These are phyloP conservation scores for Lycaon pictus DNA, from an alignment of 2,113 vertebrate species.

Conservation along the genomic window DNA sequence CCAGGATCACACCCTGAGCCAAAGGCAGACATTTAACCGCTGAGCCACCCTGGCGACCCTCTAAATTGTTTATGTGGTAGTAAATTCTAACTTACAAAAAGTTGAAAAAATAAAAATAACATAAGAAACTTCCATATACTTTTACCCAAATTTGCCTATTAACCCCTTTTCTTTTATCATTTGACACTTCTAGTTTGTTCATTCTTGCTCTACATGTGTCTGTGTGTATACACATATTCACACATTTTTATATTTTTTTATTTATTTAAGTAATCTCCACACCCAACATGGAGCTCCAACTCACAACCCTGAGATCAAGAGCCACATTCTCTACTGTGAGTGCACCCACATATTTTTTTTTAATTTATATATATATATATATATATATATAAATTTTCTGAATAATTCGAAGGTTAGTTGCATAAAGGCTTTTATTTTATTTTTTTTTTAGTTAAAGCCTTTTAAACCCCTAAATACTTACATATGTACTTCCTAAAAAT, in stretches of 20 bases:
- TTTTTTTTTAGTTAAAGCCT: neutral
- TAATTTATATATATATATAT: neutral
- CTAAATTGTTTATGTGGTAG: neutral
- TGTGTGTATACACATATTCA: neutral
- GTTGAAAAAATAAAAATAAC: neutral
- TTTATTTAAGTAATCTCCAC: neutral
- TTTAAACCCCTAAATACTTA: neutral
- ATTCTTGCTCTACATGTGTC: neutral
- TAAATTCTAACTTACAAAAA: constrained; percentile 6
- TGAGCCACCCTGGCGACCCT: too few relatives aligned
- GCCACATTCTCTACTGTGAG: neutral
- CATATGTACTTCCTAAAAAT: neutral
- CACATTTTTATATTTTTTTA: neutral
- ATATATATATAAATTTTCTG: neutral
- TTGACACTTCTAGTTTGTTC: neutral
- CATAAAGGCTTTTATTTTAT: neutral
- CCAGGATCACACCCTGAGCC: too few relatives aligned
- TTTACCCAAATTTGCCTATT: neutral
- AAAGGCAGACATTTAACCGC: too few relatives aligned
- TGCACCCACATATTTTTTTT: neutral
- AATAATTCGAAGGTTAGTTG: neutral
- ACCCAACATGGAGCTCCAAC: neutral
- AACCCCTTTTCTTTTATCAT: neutral
- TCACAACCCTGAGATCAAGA: neutral
- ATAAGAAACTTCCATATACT: neutral